Base-by-base conservation (phyloP, 2,888 invertebrate genomes). In the Dryocosmus kuriphilus region DNA sequence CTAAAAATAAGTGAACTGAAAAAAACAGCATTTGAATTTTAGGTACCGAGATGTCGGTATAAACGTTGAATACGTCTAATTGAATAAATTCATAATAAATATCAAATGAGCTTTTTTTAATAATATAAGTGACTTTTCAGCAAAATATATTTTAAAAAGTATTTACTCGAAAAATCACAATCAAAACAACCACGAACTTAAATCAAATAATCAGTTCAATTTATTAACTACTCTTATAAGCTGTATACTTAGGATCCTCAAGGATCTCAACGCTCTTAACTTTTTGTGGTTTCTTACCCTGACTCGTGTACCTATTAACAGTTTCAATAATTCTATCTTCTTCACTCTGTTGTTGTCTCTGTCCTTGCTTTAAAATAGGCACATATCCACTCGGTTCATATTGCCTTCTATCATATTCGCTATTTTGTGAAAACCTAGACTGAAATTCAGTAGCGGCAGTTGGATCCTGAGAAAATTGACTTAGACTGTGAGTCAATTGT, bases 211-310 rank as follows among this genome's bases (percentile, higher is more conserved):
- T 62, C 32, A 62, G 32, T 62, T 19, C 27, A 62, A 32, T n/a
- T 14, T 22, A 55, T 55, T 55, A 55, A 22, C 55, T 55, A 22
- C 55, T 55, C 2, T 55, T 75, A 46, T 77, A 74, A 75, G 75
- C 75, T 16, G 75, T 30, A 27, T 77, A 77, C 9, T 77, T 74
- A 5, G 88, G 89, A 79, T 90, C 89, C 3, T 90, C 90, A 30
- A 91, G 79, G 3, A 91, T 91, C 78, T 91, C 87, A 6, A 91
- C 91, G 79, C 80, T 91, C 75, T 90, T 91, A 2, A 88, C 86
- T 82, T 90, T 91, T 75, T 85, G 88, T 6, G 87, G 74, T 11
- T 79, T 83, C 5, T 80, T 86, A 2, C 71, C 71, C 51, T 71
- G 71, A 51, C 51, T 71, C 9, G 71, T 71, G 19, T 71, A 71